Evolutionary conservation across 1,140 invertebrate species (phyloP), one percentile per base, ranked within the genome.

Genomic region (Mya arenaria): DNA sequence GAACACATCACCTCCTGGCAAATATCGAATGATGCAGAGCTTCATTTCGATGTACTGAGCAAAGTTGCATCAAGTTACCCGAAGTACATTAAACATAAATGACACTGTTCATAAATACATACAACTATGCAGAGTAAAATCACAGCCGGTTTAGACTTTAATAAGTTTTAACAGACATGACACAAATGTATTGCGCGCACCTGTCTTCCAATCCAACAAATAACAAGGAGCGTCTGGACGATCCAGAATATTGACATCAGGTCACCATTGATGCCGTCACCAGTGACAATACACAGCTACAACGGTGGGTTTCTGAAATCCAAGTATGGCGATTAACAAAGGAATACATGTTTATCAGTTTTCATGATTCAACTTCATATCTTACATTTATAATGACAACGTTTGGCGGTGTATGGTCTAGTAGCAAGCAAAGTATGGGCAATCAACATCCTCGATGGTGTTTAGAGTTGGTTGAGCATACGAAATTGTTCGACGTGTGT

Each of bases 211-310:
- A 72, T 32, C 56, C 56, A 10, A 32, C 25, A 55, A 17, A 72
- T 1, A 56, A 72, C 28, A 55, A 72, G 48, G 41, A 72, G 56
- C 34, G 69, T 36, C 69, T 72, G 69, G 69, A 72, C 32, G 56
- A 72, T 44, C 69, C 69, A 72, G 69, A 28, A 55, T 25, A 37
- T 36, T 48, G 69, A 72, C 69, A 72, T 72, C 69, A 72, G 69
- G 69, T 72, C 37, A 72, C 69, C 69, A 72, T 72, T 56, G 69
- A 72, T 44, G 36, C 56, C 10, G 2, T 56, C 41, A 72, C 69
- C n/a, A n/a, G n/a, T n/a, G n/a, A n/a, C n/a, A n/a, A n/a, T n/a
- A n/a, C n/a, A n/a, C n/a, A n/a, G n/a, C n/a, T n/a, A n/a, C n/a
- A n/a, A n/a, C n/a, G n/a, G n/a, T n/a, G n/a, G n/a, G n/a, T n/a